Conservation (phyloP, 2,888 invertebrate genomes). For the Griposia aprilina region DNA sequence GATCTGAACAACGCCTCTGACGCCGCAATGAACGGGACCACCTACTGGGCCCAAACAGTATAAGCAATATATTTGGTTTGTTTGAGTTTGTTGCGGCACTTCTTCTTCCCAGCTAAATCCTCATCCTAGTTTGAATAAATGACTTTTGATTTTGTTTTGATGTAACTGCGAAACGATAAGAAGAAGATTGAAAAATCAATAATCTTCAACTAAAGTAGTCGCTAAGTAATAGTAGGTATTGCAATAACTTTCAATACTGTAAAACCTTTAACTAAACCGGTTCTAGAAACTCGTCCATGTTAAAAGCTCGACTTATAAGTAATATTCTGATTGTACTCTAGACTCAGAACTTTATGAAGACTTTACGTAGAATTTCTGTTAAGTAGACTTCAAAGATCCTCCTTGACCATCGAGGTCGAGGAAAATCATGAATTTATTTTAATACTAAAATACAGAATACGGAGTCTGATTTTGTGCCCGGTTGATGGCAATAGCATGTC, state of each 20-base stretch:
- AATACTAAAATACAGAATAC: background rate
- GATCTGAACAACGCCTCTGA: no score
- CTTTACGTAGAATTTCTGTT: conserved; percentile 8
- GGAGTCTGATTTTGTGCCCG: background rate
- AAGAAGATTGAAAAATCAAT: background rate
- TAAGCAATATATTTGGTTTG: no score
- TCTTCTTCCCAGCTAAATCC: no score
- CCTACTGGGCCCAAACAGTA: no score
- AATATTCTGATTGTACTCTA: conserved; percentile 10
- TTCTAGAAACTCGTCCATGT: conserved; percentile 14
- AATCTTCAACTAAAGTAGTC: background rate
- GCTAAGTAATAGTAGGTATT: background rate
- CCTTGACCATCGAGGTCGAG: background rate
- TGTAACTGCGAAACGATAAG: no score
- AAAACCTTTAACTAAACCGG: conserved; percentile 14
- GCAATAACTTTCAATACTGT: background rate
- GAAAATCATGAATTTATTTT: background rate
- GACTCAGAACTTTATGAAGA: background rate
- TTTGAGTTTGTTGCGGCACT: no score
- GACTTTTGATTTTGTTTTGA: no score
- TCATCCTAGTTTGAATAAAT: no score
- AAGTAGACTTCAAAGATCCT: background rate
- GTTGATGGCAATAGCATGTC: background rate
- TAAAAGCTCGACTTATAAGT: conserved; percentile 4
- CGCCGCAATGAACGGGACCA: no score